Percentiles rank a stretch among this genome's conserved stretches.
Evolutionary conservation across 2,888 invertebrate genomes (phyloP).

Genomic region (Euplexia lucipara): DNA sequence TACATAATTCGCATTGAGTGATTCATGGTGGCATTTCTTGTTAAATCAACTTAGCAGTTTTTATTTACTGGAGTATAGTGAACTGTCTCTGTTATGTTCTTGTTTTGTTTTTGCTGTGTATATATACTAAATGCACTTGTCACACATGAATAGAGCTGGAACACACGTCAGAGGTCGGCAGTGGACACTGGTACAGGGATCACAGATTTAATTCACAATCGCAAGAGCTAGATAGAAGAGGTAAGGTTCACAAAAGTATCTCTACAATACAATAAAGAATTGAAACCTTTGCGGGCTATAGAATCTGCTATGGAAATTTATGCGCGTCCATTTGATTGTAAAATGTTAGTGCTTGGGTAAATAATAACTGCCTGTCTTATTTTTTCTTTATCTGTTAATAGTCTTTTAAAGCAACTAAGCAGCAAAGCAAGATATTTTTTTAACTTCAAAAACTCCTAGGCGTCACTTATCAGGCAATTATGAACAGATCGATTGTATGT

Average conservation of each 20-base stretch:
- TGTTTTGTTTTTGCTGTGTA: conserved; percentile 90
- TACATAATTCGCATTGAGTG: conserved; percentile 47
- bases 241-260: conserved; percentile 79
- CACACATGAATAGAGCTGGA: conserved; percentile 90
- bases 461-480: too few relatives aligned
- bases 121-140: conserved; percentile 89
- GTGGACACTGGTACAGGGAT: conserved; percentile 92
- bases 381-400: too few relatives aligned
- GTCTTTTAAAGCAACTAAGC: too few relatives aligned
- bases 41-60: conserved; percentile 29
- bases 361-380: not conserved
- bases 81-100: conserved; percentile 75
- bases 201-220: conserved; percentile 92
- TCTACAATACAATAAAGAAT: conserved; percentile 44
- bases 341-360: not conserved
- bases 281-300: conserved; percentile 36
- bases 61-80: conserved; percentile 46
- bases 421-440: too few relatives aligned
- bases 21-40: conserved; percentile 45
- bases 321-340: conserved; percentile 45
- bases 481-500: too few relatives aligned
- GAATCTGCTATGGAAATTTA: conserved; percentile 29
- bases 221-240: conserved; percentile 91
- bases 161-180: conserved; percentile 90
- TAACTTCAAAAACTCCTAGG: too few relatives aligned